These are phyloP conservation scores for Agrilus biguttatus DNA, from an alignment of 2,888 invertebrate genomes.

Conservation along the genomic window DNA sequence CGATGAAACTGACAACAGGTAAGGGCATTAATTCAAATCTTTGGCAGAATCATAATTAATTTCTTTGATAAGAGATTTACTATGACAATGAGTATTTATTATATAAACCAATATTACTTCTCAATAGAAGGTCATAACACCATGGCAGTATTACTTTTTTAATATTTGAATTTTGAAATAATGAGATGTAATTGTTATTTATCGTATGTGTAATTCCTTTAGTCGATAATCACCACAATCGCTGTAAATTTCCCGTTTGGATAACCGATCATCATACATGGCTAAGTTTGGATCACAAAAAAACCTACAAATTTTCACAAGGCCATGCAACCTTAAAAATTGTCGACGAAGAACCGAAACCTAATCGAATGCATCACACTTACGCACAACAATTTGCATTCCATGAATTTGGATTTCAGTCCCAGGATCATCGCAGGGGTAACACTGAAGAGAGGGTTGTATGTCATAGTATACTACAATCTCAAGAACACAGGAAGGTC, in stretches of 20 bases:
- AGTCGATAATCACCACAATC: slow-evolving; percentile 61
- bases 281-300: slow-evolving; percentile 61
- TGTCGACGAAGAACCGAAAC: slow-evolving; percentile 23
- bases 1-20: slow-evolving; percentile 66
- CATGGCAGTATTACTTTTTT: too few species aligned
- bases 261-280: slow-evolving; percentile 66
- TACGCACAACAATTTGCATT: slow-evolving; percentile 21
- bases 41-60: too few species aligned
- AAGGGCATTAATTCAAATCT: slow-evolving; percentile 12
- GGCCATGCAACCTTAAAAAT: slow-evolving; percentile 52
- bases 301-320: slow-evolving; percentile 58
- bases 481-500: slow-evolving; percentile 43
- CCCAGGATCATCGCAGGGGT: slow-evolving; percentile 24
- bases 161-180: too few species aligned
- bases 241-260: slow-evolving; percentile 68
- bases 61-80: too few species aligned
- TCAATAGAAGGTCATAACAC: too few species aligned
- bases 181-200: slow-evolving; percentile 1
- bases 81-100: too few species aligned
- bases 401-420: slow-evolving; percentile 25
- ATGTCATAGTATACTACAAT: slow-evolving; percentile 45
- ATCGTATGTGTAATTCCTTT: slow-evolving; percentile 13
- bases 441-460: slow-evolving; percentile 42
- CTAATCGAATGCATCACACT: slow-evolving; percentile 19
- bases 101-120: background rate